Base-by-base conservation (phyloP, 2,797 vertebrate species). In the Megalops cyprinoides region DNA sequence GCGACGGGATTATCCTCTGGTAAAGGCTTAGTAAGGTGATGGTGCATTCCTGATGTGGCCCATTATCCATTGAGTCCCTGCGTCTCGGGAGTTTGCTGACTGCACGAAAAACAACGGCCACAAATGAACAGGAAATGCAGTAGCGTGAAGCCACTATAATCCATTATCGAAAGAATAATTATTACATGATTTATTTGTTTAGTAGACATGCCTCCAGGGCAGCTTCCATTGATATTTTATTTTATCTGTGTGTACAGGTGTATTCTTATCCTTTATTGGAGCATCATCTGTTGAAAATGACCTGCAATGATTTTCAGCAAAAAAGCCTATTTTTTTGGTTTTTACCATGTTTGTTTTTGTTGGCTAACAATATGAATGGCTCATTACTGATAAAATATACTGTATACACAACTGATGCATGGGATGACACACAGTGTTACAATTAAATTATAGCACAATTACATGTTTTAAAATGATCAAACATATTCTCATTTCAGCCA, bases 1-100 rank as follows among this genome's bases (percentile, higher is more conserved):
- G 51, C 9, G 2, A 1, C 10, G 4, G 85, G 86, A 91, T 92
- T 76, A 91, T 89, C 86, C 85, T 77, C 44, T 51, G 76, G 46
- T 62, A 79, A 76, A 77, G 71, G 23, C 84, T 83, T 79, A 23
- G 56, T 81, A 51, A 65, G 80, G 86, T 90, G 89, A 90, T 76
- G 0, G 39, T 77, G 82, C 86, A 82, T 76, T 81, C 48, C 25
- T 37, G 34, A 81, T n/a, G n/a, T n/a, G 34, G 79, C 69, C 81
- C 76, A 85, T 65, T 44, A 34, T 73, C 9, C 28, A 39, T 23
- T 79, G 55, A 46, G 49, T n/a, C 20, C 0, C 12, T 3, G 18
- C 37, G 34, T 0, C 37, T 39, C 65, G 15, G 65, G 15, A 69
- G 58, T 39, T 9, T 74, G 51, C 60, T 77, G 48, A 84, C 77